Evolutionary conservation across 2,888 invertebrate species (phyloP).

Genomic region (Panopea generosa): DNA sequence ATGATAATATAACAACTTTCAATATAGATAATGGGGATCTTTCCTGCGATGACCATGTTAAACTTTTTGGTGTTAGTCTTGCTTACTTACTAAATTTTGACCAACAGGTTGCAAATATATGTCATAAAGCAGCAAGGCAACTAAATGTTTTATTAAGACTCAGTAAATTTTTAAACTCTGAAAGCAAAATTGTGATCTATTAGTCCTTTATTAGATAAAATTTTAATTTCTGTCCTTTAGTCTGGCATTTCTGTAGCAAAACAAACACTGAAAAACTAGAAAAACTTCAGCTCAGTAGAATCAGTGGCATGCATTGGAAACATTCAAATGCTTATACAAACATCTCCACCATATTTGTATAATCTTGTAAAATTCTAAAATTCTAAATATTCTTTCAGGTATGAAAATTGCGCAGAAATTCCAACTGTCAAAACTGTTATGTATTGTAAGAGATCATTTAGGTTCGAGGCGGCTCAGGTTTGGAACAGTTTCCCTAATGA

Average conservation of each 20-base stretch:
- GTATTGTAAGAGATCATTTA: conserved; percentile 24
- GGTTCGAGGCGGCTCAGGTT: conserved; percentile 25
- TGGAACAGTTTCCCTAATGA: conserved; percentile 38
- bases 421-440: conserved; percentile 10
- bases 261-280: conserved; percentile 10
- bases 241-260: conserved; percentile 17
- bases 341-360: conserved; percentile 11
- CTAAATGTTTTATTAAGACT: conserved; percentile 15
- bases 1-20: background rate
- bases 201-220: conserved; percentile 7
- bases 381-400: conserved; percentile 20
- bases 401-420: conserved; percentile 3
- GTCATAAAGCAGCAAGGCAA: conserved; percentile 11
- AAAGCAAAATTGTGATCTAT: conserved; percentile 2
- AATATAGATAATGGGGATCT: background rate
- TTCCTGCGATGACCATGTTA: background rate
- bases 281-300: conserved; percentile 13
- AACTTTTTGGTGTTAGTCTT: background rate
- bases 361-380: background rate
- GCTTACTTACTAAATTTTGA: background rate
- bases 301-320: background rate
- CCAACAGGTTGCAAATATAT: conserved; percentile 8
- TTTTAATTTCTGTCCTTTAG: conserved; percentile 18
- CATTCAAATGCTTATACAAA: conserved; percentile 4
- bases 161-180: conserved; percentile 3